These are phyloP conservation scores for Rhombomys opimus DNA, from an alignment of 2,113 vertebrate species.

Conservation along the genomic window DNA sequence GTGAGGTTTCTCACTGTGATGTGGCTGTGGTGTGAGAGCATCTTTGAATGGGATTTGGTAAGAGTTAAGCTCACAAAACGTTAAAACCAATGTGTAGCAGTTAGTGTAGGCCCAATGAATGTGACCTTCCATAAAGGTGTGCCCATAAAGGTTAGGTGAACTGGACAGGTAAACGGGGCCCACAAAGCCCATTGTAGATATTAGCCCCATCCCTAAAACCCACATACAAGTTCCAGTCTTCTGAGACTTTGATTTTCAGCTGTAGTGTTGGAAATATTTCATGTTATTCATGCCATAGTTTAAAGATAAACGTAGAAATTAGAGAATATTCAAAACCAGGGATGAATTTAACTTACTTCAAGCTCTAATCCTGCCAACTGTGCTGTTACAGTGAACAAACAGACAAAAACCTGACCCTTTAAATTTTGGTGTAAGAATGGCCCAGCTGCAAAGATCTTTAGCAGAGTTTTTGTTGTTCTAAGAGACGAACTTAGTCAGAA, in stretches of 20 bases:
- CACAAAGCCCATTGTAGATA: not conserved
- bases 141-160: not conserved
- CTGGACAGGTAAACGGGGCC: not conserved
- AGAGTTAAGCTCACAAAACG: not conserved
- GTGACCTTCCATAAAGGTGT: not conserved
- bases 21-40: not conserved
- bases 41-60: not conserved
- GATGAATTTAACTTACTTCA: not conserved
- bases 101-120: not conserved
- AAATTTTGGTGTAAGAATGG: not conserved
- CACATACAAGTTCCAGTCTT: not conserved
- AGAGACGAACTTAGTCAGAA: not conserved
- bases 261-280: not conserved
- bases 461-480: not conserved
- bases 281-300: not conserved
- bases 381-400: not conserved
- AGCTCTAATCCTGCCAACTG: not conserved
- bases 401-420: not conserved
- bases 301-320: not conserved
- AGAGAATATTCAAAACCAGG: not conserved
- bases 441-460: not conserved
- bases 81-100: not conserved
- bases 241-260: not conserved
- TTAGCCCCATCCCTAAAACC: accelerated
- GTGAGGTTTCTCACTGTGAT: not conserved